Evolutionary conservation across 2,797 vertebrate species (phyloP).

Genomic region (Esox masquinongy): DNA sequence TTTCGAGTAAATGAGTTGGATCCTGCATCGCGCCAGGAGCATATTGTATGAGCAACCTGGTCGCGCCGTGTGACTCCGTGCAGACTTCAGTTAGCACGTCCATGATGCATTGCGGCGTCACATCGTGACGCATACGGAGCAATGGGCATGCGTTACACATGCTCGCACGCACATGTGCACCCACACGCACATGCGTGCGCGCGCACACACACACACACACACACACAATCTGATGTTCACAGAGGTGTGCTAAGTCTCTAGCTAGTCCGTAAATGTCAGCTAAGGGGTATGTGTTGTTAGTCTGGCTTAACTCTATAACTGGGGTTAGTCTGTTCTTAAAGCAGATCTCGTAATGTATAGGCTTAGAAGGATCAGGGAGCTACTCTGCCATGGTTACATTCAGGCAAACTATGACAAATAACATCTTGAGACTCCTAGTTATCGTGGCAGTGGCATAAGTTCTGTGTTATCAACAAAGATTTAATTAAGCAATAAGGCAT

Average conservation of each 20-base stretch:
- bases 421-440: neutral
- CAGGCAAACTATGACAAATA: neutral
- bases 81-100: constrained; percentile 8
- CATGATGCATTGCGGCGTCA: constrained; percentile 1
- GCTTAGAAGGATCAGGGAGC: neutral
- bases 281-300: constrained; percentile 51
- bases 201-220: constrained; percentile 2
- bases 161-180: neutral
- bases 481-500: no score
- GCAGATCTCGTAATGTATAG: constrained; percentile 21
- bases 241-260: constrained; percentile 28
- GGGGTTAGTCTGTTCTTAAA: constrained; percentile 41
- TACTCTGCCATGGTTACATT: neutral
- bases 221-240: neutral
- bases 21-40: constrained; percentile 12
- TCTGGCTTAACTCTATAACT: constrained; percentile 45
- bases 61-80: neutral
- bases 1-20: neutral
- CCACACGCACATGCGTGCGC: neutral
- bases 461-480: neutral
- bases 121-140: neutral
- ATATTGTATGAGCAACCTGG: constrained; percentile 9
- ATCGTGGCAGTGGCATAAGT: neutral
- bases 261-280: constrained; percentile 49
- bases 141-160: neutral